Percentiles rank a stretch among this genome's conserved stretches.
Evolutionary conservation across 37 sponge, comb jelly and placozoan genomes (phyloP).

Genomic region (Geodia barretti): DNA sequence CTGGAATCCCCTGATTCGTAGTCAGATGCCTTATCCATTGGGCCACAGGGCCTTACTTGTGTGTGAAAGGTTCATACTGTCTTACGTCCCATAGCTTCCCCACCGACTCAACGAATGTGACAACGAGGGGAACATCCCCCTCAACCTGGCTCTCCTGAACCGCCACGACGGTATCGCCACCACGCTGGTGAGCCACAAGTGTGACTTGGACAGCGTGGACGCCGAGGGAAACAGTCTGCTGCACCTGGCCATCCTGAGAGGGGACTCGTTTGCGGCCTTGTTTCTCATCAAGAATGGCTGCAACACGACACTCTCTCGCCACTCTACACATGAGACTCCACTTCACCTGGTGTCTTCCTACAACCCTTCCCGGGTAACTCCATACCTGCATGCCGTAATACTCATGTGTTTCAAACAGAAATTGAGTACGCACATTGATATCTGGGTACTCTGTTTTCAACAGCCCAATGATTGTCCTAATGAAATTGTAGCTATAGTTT

Average conservation of each 20-base stretch:
- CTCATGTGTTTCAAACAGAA: no score
- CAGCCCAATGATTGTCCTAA: no score
- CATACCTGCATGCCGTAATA: no score
- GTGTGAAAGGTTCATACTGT: no score
- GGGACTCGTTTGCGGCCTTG: constrained; percentile 83
- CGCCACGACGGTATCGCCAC: constrained; percentile 85
- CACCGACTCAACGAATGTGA: constrained; percentile 76
- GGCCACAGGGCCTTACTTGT: no score
- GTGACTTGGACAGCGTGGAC: constrained; percentile 78
- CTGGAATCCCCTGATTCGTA: no score
- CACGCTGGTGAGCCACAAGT: constrained; percentile 82
- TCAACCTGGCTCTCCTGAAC: constrained; percentile 84
- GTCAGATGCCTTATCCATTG: no score
- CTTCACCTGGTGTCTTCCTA: constrained; percentile 86
- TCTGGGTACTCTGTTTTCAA: no score
- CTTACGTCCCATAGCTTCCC: constrained; percentile 51
- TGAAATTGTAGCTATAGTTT: no score
- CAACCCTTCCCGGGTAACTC: constrained; percentile 34
- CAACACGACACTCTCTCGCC: constrained; percentile 52
- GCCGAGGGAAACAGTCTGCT: constrained; percentile 77
- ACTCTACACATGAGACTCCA: constrained; percentile 58
- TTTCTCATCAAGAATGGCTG: constrained; percentile 90
- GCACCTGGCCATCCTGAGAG: constrained; percentile 85
- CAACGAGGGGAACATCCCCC: constrained; percentile 72
- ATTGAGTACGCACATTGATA: no score